Evolutionary conservation across 2,797 vertebrate genomes (phyloP).

Genomic region (Acanthopagrus latus): DNA sequence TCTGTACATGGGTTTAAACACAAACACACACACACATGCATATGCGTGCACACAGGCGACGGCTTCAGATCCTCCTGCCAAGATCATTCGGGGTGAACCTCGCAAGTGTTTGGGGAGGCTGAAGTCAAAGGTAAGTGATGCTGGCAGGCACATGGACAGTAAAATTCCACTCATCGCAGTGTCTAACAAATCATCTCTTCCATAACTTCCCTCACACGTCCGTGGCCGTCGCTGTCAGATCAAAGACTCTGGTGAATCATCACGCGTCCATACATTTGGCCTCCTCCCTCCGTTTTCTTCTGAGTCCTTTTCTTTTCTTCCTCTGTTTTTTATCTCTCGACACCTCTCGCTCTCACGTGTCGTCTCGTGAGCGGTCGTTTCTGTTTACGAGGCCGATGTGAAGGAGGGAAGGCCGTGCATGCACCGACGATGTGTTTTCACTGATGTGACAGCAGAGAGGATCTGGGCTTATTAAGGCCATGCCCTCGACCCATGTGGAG

Average conservation of each 20-base stretch:
- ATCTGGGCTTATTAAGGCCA: constrained; percentile 70
- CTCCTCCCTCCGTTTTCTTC: constrained; percentile 13
- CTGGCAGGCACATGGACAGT: constrained; percentile 74
- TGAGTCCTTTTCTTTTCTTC: constrained; percentile 11
- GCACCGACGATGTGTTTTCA: constrained; percentile 45
- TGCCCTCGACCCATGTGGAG: constrained; percentile 80
- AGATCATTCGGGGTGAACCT: constrained; percentile 70
- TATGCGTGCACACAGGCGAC: constrained; percentile 14
- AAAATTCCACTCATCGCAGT: constrained; percentile 73
- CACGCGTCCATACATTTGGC: constrained; percentile 53
- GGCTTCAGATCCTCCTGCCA: constrained; percentile 58
- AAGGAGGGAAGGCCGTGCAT: constrained; percentile 32
- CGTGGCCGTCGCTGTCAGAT: constrained; percentile 69
- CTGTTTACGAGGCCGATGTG: constrained; percentile 51
- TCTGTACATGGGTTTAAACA: constrained; percentile 35
- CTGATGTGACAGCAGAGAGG: constrained; percentile 69
- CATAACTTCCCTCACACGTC: constrained; percentile 73
- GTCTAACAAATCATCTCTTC: constrained; percentile 78
- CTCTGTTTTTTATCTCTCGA: constrained; percentile 56
- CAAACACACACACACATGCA: constrained; percentile 23
- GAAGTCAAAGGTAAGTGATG: constrained; percentile 68
- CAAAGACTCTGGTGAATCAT: constrained; percentile 65
- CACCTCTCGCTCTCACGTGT: constrained; percentile 47
- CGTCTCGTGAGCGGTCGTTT: constrained; percentile 17
- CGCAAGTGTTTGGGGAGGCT: constrained; percentile 47